A percentile compares a stretch with the other conserved stretches of the same genome.
phyloP scores from a whole-genome alignment of 2,888 invertebrate species.

The Idaea straminata region DNA sequence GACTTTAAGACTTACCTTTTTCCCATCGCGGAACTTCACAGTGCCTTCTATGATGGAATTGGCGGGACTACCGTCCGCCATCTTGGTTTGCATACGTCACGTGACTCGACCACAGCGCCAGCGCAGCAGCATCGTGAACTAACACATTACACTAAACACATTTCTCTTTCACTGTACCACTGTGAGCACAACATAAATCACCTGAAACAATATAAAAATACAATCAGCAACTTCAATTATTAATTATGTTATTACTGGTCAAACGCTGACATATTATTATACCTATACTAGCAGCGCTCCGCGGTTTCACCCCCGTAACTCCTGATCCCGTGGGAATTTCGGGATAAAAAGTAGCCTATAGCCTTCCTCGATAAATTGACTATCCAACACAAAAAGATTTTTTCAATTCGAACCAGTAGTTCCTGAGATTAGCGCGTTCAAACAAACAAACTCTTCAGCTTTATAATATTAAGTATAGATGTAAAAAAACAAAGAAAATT shows the following conservation, averaged over 20 bases:
- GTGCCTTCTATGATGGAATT: conserved; percentile 93
- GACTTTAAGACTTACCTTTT: conserved; percentile 85
- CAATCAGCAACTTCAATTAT: background rate
- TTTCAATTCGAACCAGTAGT: too few relatives aligned
- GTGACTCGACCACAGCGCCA: conserved; percentile 65
- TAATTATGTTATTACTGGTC: background rate
- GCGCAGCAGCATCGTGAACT: conserved; percentile 58
- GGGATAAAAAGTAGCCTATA: too few relatives aligned
- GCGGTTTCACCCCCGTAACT: too few relatives aligned
- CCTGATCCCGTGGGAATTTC: too few relatives aligned
- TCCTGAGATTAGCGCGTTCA: too few relatives aligned
- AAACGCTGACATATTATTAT: background rate
- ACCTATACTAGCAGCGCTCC: too few relatives aligned
- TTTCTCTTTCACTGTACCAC: conserved; percentile 17
- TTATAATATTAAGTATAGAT: too few relatives aligned
- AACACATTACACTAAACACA: conserved; percentile 49
- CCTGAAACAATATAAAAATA: conserved; percentile 24
- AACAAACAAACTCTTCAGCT: too few relatives aligned
- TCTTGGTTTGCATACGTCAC: conserved; percentile 60
- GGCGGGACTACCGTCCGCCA: conserved; percentile 74
- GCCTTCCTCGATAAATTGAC: too few relatives aligned
- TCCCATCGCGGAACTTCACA: conserved; percentile 94
- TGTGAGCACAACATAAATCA: conserved; percentile 24
- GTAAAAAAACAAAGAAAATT: too few relatives aligned
- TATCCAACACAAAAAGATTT: too few relatives aligned